These are phyloP conservation scores for Xanthorhoe designata DNA, from an alignment of 2,888 invertebrate genomes.

Conservation along the genomic window DNA sequence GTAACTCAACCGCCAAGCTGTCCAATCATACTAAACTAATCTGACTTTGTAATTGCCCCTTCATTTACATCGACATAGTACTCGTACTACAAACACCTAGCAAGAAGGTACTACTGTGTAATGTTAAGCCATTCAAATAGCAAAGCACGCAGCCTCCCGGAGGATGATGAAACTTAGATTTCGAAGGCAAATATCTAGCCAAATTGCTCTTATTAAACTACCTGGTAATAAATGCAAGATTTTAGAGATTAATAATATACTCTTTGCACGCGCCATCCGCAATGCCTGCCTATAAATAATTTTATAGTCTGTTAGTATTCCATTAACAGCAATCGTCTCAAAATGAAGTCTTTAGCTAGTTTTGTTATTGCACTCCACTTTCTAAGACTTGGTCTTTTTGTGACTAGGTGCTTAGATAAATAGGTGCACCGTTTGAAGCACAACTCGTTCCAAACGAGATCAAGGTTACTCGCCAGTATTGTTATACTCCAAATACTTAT, in stretches of 20 bases:
- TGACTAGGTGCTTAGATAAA: slow-evolving; percentile 46
- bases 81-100: slow-evolving; percentile 28
- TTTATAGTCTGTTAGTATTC: slow-evolving; percentile 38
- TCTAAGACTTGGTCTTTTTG: slow-evolving; percentile 52
- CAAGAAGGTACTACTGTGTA: slow-evolving; percentile 24
- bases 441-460: slow-evolving; percentile 65
- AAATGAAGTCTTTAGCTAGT: slow-evolving; percentile 38
- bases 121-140: slow-evolving; percentile 35
- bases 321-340: slow-evolving; percentile 39
- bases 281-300: slow-evolving; percentile 45
- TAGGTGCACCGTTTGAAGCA: slow-evolving; percentile 63
- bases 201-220: slow-evolving; percentile 54
- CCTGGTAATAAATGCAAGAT: slow-evolving; percentile 43
- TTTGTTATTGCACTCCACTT: slow-evolving; percentile 41
- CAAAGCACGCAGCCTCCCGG: slow-evolving; percentile 37
- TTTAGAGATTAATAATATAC: slow-evolving; percentile 48
- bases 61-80: slow-evolving; percentile 46
- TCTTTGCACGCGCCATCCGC: slow-evolving; percentile 37
- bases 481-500: slow-evolving; percentile 50
- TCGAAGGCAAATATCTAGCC: slow-evolving; percentile 52
- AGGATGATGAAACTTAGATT: slow-evolving; percentile 53
- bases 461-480: slow-evolving; percentile 73
- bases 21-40: slow-evolving; percentile 49
- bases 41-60: slow-evolving; percentile 51
- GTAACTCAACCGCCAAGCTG: slow-evolving; percentile 42